phyloP scores from a whole-genome alignment of 2,888 invertebrate genomes.

The Phaonia tiefii region DNA sequence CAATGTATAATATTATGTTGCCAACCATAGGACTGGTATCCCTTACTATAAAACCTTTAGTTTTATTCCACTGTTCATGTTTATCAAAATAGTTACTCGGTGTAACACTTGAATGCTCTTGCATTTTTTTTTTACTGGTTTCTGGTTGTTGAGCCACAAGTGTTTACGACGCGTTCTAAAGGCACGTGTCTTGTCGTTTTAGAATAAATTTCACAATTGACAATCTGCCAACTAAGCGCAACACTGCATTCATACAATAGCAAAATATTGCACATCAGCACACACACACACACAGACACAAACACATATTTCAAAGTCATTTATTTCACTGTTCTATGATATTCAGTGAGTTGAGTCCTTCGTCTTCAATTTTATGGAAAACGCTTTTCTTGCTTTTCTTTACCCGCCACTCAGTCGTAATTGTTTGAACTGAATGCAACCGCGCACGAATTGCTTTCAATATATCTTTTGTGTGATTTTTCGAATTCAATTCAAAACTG shows the following conservation, averaged over 20 bases:
- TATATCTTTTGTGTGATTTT: conserved; percentile 51
- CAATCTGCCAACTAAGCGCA: neutral
- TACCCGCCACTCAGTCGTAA: conserved; percentile 18
- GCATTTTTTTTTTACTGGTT: too few relatives aligned
- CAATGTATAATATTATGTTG: too few relatives aligned
- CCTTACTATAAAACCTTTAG: too few relatives aligned
- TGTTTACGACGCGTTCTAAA: too few relatives aligned
- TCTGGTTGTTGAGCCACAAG: too few relatives aligned
- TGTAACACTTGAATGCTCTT: too few relatives aligned
- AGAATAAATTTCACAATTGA: conserved; percentile 35
- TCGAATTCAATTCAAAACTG: too few relatives aligned
- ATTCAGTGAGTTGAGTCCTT: conserved; percentile 12
- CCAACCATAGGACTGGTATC: too few relatives aligned
- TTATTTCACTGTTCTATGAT: conserved; percentile 36
- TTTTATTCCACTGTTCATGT: too few relatives aligned
- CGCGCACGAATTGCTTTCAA: conserved; percentile 35
- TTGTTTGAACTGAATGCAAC: neutral
- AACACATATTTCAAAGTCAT: conserved; percentile 34
- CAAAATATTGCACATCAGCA: conserved; percentile 16
- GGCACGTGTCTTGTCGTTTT: conserved; percentile 38
- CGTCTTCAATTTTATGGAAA: conserved; percentile 2
- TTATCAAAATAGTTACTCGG: too few relatives aligned
- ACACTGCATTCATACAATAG: conserved; percentile 26
- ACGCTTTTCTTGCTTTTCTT: conserved; percentile 38
- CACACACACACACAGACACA: conserved; percentile 15